Base-by-base conservation (phyloP, 37 sponge, comb jelly and placozoan genomes). In the Amphimedon queenslandica region DNA sequence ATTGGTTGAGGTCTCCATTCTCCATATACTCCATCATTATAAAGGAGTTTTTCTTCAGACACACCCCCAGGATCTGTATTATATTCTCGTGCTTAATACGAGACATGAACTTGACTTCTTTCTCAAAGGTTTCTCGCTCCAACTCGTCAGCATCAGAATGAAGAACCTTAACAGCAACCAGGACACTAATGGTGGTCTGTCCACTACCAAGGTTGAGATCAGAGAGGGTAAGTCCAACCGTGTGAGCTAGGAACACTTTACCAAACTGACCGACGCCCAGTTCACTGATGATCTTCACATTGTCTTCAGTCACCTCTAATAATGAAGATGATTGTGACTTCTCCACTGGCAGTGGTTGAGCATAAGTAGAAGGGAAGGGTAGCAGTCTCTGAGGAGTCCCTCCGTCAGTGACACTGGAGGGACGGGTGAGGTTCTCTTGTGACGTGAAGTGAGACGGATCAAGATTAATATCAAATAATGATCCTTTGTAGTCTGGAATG, bases 11-110 rank as follows among this genome's bases (percentile, higher is more conserved):
- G 60, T 94, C 95, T 66, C 91, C 91, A 47, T 86, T 90, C 70
- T 93, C 90, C 91, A 93, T 88, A 73, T 93, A 93, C 76, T 93
- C 94, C 82, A 93, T 93, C 63, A 93, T 71, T 30, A 91, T 85
- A 79, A 91, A 91, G 1, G 74, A 29, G 2, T 35, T 60, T 0
- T 38, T 53, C 74, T 78, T 39, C 16, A 36, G 77, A 61, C 87
- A 72, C 11, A 91, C 72, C 24, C 80, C 92, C 51, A 91, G 80
- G 13, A 91, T 76, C 3, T 65, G 25, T 4, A 91, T 73, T 5
- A 91, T 82, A 61, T 82, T 91, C 31, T 78, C 74, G 58, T 91
- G 76, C 31, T 57, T 70, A 42, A 91, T 72, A 3, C 79, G 74
- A 11, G 87, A 67, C 92, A 91, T 91, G 80, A 91, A 91, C 41